Evolutionary conservation across 2,888 invertebrate genomes (phyloP).

Genomic region (Ligdia adustata): DNA sequence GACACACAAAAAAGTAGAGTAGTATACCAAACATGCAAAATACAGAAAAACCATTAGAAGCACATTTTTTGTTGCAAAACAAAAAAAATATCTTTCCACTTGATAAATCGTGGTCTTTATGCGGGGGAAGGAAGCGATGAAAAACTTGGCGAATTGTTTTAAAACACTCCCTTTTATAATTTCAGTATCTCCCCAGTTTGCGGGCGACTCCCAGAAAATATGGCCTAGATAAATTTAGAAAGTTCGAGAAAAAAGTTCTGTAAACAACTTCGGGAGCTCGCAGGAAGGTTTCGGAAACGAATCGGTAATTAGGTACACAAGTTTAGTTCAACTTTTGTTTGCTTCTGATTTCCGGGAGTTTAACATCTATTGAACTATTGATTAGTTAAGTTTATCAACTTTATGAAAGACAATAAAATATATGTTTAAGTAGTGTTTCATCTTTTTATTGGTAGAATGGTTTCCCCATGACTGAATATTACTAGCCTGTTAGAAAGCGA

Average conservation of each 20-base stretch:
- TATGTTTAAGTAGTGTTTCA: too few species aligned
- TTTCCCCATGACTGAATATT: too few species aligned
- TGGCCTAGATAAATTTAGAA: conserved; percentile 61
- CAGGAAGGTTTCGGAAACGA: conserved; percentile 54
- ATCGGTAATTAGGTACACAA: conserved; percentile 69
- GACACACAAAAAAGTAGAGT: too few species aligned
- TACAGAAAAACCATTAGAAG: not conserved
- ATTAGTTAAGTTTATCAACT: conserved; percentile 31
- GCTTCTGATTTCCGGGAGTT: conserved; percentile 44
- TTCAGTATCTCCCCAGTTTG: conserved; percentile 59
- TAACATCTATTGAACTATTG: conserved; percentile 48
- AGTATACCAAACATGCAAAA: too few species aligned
- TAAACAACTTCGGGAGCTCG: conserved; percentile 57
- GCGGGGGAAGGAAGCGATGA: conserved; percentile 56
- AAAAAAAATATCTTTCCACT: conserved; percentile 44
- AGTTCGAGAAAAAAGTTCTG: conserved; percentile 57
- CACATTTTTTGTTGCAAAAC: conserved; percentile 33
- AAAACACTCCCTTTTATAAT: conserved; percentile 65
- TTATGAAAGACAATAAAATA: too few species aligned
- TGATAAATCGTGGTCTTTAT: conserved; percentile 58
- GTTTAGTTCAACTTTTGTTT: conserved; percentile 56
- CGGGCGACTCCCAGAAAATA: conserved; percentile 58
- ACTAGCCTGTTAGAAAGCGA: too few species aligned
- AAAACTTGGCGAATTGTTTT: conserved; percentile 66
- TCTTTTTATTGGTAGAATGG: too few species aligned